Base-by-base conservation (phyloP, 2,888 invertebrate genomes). In the Andrena dorsata region DNA sequence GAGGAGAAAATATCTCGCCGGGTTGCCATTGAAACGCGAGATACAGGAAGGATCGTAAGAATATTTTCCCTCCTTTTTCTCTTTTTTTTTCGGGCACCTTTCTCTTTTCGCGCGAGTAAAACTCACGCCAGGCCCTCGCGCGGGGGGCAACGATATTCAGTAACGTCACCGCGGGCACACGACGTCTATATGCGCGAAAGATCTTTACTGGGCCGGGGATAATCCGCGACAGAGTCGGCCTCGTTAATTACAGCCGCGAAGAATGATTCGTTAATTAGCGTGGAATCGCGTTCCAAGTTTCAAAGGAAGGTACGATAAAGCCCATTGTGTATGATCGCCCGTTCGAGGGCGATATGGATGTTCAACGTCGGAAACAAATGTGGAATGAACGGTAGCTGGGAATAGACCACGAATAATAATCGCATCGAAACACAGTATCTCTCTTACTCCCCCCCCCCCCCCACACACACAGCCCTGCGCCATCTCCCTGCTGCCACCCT, bases 181-280 rank as follows among this genome's bases (percentile, higher is more conserved):
- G 80, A 86, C 82, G 78, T 82, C 79, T 83, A 71, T 83, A 69
- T 78, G 80, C 72, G 82, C 79, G 76, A 86, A 84, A 85, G 85
- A 90, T 83, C 79, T 80, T 41, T 41, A 16, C 56, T 56, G 56
- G 84, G 73, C 76, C 79, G 81, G 72, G 41, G 83, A 90, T 91
- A 91, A 90, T 90, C 89, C 84, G 80, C 80, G 84, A 88, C 86
- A 87, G 83, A 79, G 88, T 88, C 88, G 81, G 88, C 84, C 89
- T 90, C 90, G 90, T 91, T 92, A 92, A 92, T 92, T 92, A 92
- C 91, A 89, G 88, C 84, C 80, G 81, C 89, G 89, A 91, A 91
- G 92, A 92, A 91, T 92, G 91, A 92, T 92, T 92, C 90, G 92
- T 93, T 93, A 93, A 93, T 93, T 93, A 93, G 92, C 91, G 89